Evolutionary conservation across 1,140 invertebrate genomes (phyloP), one percentile per base, ranked within the genome.

Genomic region (Ruditapes philippinarum): DNA sequence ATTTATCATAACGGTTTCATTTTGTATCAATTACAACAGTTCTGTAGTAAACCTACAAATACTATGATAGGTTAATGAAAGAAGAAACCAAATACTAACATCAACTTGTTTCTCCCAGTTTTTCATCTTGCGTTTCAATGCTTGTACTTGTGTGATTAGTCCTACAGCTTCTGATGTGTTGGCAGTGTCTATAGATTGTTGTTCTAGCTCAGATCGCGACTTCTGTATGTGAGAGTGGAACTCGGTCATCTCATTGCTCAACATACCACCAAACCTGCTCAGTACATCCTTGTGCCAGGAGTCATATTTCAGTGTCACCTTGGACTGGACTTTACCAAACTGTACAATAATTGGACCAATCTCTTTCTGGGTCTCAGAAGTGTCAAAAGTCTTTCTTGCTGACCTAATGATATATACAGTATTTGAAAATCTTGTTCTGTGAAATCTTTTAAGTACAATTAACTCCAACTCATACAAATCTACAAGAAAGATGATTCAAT

Each of bases 261-360:
- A 96, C 62, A 99, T 96, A 0, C 97, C 97, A 25, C 99, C 99
- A 96, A 99, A 99, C 96, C 99, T 99, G 91, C 98, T 97, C 0
- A 99, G 96, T 17, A 99, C 99, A 94, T 99, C 99, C 96, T 99
- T 99, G 95, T 99, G 99, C 99, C 99, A 99, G 0, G 99, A 99
- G 96, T 99, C 99, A 95, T 99, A 99, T 95, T 99, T 99, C 70
- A 99, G 96, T 0, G 98, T 98, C 0, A 99, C 99, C 96, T 99
- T 99, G 91, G 98, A 99, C 96, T 99, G 99, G 0, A 96, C 95
- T 96, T 99, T 99, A 2, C 98, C 98, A 96, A 99, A 99, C 95
- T 99, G 99, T 89, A 99, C 98, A 17, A 99, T 97, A n/a, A 99
- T 98, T 0, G 99, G 99, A 2, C 99, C 99, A 96, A 99, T 99